A percentile compares a stretch with the other conserved stretches of the same genome.
phyloP scores from a whole-genome alignment of 1,140 invertebrate species.

The Macrobrachium nipponense region DNA sequence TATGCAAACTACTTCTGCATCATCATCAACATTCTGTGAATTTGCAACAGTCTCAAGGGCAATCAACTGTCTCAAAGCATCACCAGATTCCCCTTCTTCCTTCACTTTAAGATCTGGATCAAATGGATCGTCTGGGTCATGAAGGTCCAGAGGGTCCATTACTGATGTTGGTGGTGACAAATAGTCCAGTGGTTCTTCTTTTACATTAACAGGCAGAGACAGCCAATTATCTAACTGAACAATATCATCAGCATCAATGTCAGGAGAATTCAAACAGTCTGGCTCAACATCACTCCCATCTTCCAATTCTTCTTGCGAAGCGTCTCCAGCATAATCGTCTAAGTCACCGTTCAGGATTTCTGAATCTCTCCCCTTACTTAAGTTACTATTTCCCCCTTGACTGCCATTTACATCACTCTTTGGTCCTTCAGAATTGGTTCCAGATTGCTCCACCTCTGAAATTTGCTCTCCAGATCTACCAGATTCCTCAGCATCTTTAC shows the following conservation, averaged over 20 bases:
- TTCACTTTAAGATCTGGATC: slow-evolving; percentile 42
- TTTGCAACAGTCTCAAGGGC: slow-evolving; percentile 46
- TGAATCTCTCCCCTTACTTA: background rate
- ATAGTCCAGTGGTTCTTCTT: slow-evolving; percentile 41
- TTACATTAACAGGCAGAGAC: background rate
- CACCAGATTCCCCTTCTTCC: slow-evolving; percentile 41
- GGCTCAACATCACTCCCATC: slow-evolving; percentile 33
- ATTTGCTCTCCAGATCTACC: background rate
- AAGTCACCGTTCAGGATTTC: slow-evolving; percentile 1
- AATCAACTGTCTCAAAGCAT: slow-evolving; percentile 41
- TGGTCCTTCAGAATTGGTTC: slow-evolving; percentile 3
- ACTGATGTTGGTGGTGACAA: background rate
- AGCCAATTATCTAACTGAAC: too few relatives aligned
- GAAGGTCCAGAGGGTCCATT: slow-evolving; percentile 7
- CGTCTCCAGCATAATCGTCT: slow-evolving; percentile 11
- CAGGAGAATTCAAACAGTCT: slow-evolving; percentile 37
- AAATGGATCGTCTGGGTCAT: too few relatives aligned
- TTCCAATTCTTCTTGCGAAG: slow-evolving; percentile 39
- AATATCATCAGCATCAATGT: slow-evolving; percentile 11
- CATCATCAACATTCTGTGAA: slow-evolving; percentile 19
- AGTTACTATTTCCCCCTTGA: background rate
- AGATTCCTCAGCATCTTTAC: background rate
- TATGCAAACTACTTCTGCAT: slow-evolving; percentile 46
- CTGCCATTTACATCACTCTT: background rate
- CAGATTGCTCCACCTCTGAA: background rate